A percentile compares a stretch with the other conserved stretches of the same genome.
Evolutionary conservation across 2,113 vertebrate species (phyloP).

Genomic region (Pygoscelis antarcticus): DNA sequence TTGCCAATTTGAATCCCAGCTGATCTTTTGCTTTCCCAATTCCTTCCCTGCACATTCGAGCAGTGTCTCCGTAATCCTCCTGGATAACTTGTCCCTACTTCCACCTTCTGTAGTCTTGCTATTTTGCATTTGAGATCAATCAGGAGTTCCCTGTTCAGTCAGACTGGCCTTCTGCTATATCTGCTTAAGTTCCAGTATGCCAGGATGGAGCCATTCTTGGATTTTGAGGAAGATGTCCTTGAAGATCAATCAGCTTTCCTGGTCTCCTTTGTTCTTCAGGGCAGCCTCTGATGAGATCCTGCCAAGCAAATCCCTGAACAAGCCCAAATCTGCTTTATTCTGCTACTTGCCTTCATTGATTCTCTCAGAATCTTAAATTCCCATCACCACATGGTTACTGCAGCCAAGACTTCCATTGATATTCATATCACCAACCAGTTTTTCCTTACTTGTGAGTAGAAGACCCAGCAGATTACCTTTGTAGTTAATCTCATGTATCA

Average conservation of each 20-base stretch:
- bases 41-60: background rate
- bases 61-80: background rate
- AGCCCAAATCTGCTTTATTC: background rate
- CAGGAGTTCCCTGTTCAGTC: accelerated
- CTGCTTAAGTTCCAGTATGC: background rate
- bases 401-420: background rate
- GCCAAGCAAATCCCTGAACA: background rate
- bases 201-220: background rate
- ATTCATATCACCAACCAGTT: background rate
- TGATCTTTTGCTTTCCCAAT: background rate
- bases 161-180: background rate
- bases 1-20: background rate
- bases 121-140: background rate
- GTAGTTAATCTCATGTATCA: background rate
- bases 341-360: background rate
- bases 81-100: background rate
- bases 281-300: background rate
- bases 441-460: background rate
- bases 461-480: background rate
- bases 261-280: background rate
- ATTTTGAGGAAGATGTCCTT: background rate
- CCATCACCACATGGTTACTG: background rate
- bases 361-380: background rate
- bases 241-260: background rate
- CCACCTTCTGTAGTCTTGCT: background rate